Evolutionary conservation across 2,113 vertebrate species (phyloP).

Genomic region (Prietella phreatophila): DNA sequence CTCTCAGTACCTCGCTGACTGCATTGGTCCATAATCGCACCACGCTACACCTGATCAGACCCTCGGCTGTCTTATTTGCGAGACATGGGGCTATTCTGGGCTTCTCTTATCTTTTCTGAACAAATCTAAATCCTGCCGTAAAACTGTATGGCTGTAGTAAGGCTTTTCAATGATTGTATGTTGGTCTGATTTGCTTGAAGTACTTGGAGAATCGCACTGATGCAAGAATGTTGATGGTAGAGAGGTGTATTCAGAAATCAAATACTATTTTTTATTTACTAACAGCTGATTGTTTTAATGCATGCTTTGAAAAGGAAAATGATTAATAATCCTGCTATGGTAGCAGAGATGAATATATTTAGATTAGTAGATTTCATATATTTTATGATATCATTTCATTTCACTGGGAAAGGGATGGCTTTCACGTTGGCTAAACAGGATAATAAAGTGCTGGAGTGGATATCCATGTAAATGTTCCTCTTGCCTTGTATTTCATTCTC

Average conservation of each 20-base stretch:
- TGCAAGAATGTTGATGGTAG: background rate
- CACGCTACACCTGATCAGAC: background rate
- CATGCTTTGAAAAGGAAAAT: background rate
- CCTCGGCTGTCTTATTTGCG: background rate
- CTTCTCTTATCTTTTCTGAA: background rate
- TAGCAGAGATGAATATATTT: background rate
- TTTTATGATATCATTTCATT: background rate
- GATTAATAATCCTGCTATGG: background rate
- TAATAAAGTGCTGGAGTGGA: background rate
- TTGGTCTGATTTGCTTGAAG: background rate
- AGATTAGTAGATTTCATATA: background rate
- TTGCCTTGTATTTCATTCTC: background rate
- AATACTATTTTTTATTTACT: background rate
- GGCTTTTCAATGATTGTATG: background rate
- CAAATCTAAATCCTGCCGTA: conserved; percentile 5
- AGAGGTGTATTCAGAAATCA: background rate
- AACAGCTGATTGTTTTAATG: background rate
- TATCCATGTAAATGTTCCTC: no score
- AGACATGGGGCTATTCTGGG: background rate
- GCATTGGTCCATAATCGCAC: background rate
- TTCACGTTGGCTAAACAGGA: background rate
- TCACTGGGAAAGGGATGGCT: background rate
- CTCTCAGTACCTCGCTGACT: conserved; percentile 29
- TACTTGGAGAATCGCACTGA: background rate
- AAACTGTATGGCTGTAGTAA: background rate